These are phyloP conservation scores for Erpornis zantholeuca DNA, from an alignment of 2,113 vertebrate genomes.

Conservation along the genomic window DNA sequence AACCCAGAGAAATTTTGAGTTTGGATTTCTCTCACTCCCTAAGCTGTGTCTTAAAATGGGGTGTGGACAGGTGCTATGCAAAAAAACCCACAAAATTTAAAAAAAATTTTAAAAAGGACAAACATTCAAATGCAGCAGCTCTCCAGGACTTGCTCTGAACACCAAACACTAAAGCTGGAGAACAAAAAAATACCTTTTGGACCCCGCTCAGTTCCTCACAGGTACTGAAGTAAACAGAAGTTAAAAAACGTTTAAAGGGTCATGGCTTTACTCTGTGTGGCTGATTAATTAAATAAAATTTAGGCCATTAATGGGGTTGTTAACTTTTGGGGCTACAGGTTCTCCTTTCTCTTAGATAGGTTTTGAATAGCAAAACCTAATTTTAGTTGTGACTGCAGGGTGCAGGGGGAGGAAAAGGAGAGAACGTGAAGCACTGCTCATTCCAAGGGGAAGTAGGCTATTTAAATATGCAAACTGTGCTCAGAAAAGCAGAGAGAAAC, in stretches of 20 bases:
- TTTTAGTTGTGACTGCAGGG: background rate
- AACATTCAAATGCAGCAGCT: background rate
- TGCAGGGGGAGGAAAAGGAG: background rate
- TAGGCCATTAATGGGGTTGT: background rate
- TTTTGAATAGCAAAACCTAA: background rate
- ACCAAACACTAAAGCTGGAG: background rate
- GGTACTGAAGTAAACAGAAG: background rate
- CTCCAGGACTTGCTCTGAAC: background rate
- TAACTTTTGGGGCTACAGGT: background rate
- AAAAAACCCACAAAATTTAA: background rate
- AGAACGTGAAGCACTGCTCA: background rate
- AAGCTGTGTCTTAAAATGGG: background rate
- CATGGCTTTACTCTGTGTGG: background rate
- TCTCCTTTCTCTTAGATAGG: background rate
- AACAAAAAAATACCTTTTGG: background rate
- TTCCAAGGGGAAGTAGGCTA: background rate
- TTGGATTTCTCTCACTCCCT: background rate
- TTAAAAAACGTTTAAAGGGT: background rate
- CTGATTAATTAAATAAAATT: background rate
- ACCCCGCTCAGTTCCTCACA: background rate
- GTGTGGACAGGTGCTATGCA: accelerated
- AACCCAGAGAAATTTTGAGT: background rate
- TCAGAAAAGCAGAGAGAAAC: background rate
- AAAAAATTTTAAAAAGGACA: background rate
- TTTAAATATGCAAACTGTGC: constrained; percentile 11